Evolutionary conservation across 2,888 invertebrate genomes (phyloP), one percentile per base, ranked within the genome.

Genomic region (Orgyia antiqua): DNA sequence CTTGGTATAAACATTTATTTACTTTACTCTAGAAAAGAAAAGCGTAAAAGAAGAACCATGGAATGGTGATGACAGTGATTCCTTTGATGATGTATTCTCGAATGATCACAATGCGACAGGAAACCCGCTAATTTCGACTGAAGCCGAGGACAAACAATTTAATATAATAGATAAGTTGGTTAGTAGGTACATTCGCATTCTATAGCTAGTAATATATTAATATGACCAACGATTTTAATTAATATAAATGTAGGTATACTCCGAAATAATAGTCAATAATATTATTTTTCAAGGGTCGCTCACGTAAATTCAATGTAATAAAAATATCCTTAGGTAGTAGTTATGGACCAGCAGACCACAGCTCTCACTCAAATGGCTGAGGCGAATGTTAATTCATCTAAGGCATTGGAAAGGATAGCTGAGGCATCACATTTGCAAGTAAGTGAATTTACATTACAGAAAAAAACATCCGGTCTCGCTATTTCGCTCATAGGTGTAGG

Each of bases 401-500:
- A 72, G 39, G 71, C 82, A 0, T 43, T 82, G 45, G 72, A 73
- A 29, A 53, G 60, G 42, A 57, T 83, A 33, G 82, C 83, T n/a
- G 80, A 80, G 29, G 74, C 83, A 6, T 69, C 82, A 27, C 72
- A 77, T 50, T 53, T 74, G 36, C 83, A 83, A 62, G 83, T 83
- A 49, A 36, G 36, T 26, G 15, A 9, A 6, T 15, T 4, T 15
- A 15, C 15, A 6, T n/a, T n/a, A n/a, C n/a, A n/a, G n/a, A n/a
- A n/a, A n/a, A n/a, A n/a, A n/a, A n/a, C n/a, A n/a, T n/a, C n/a
- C n/a, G n/a, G n/a, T n/a, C n/a, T n/a, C n/a, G n/a, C n/a, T n/a
- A n/a, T n/a, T n/a, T n/a, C n/a, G n/a, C n/a, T n/a, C n/a, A n/a
- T n/a, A n/a, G n/a, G n/a, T n/a, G n/a, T n/a, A n/a, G n/a, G n/a